These are phyloP conservation scores for Megastigmus dorsalis DNA, from an alignment of 2,888 invertebrate species.

Conservation along the genomic window DNA sequence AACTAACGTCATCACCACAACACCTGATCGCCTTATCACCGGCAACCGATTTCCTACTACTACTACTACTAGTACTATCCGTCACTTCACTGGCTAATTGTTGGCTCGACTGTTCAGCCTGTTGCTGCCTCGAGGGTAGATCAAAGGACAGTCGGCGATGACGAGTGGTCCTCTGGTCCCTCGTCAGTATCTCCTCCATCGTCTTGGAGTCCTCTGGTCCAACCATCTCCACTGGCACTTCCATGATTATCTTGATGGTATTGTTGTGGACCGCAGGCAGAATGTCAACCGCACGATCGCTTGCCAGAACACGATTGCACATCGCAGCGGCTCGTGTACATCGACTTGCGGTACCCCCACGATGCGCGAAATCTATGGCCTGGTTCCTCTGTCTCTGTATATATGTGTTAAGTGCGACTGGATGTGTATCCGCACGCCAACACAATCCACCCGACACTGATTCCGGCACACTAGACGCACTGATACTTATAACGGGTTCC, in stretches of 20 bases:
- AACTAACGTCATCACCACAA: slow-evolving; percentile 29
- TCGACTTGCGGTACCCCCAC: too few relatives aligned
- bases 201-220: slow-evolving; percentile 60
- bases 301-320: slow-evolving; percentile 6
- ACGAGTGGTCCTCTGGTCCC: slow-evolving; percentile 71
- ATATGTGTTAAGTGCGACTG: too few relatives aligned
- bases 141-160: slow-evolving; percentile 65
- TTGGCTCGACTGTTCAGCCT: slow-evolving; percentile 10
- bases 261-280: neutral
- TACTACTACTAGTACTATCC: too few relatives aligned
- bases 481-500: slow-evolving; percentile 68
- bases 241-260: neutral
- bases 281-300: slow-evolving; percentile 5
- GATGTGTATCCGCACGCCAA: slow-evolving; percentile 65
- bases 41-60: neutral
- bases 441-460: slow-evolving; percentile 71
- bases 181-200: slow-evolving; percentile 67
- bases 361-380: too few relatives aligned
- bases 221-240: neutral
- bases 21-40: slow-evolving; percentile 22
- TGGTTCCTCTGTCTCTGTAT: too few relatives aligned
- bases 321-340: neutral
- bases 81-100: slow-evolving; percentile 32
- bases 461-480: slow-evolving; percentile 69
- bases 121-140: slow-evolving; percentile 5